Base-by-base conservation (phyloP, 2,888 invertebrate genomes). In the Sphaerophoria taeniata region DNA sequence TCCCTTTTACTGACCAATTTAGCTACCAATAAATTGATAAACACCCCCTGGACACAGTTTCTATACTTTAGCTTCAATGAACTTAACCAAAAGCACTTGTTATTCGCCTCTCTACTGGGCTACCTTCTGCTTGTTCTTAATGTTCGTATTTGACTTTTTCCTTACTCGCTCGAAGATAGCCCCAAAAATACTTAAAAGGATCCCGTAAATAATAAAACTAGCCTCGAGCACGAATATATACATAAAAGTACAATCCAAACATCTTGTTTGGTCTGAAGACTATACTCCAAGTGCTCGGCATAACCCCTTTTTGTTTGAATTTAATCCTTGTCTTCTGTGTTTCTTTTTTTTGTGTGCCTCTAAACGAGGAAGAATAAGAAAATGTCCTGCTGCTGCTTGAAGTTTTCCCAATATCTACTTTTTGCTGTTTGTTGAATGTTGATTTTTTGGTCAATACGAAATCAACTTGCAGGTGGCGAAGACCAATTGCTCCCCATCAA, bases 331-430 rank as follows among this genome's bases (percentile, higher is more conserved):
- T 24, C 33, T 14, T 61, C 55, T 49, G 31, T 65, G 11, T 49
- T 36, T 55, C 12, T 7, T 39, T 67, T 75, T 61, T 3, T 12
- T 58, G 49, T 7, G 65, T 49, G 14, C 3, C 6, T 14, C 24
- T 24, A 2, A 49, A 49, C 24, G 53, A 65, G 47, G 24, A n/a
- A 58, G n/a, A 9, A 65, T 3, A 43, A 12, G 14, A 14, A 65
- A 49, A 80, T 80, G 76, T 85, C 84, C 76, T 85, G 72, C 80
- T 80, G 70, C 69, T 65, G 12, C 36, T 80, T 72, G 61, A 76
- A 76, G 71, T 75, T 75, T 61, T 61, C 9, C 24, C 24, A 24
- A 24, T 24, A 24, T 24, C 24, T 24, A 24, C 75, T 74, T 65
- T 55, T 55, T 4, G 9, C 0, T 43, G 14, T 51, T 36, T 58